phyloP scores from a whole-genome alignment of 2,113 vertebrate species.

The Podiceps cristatus region DNA sequence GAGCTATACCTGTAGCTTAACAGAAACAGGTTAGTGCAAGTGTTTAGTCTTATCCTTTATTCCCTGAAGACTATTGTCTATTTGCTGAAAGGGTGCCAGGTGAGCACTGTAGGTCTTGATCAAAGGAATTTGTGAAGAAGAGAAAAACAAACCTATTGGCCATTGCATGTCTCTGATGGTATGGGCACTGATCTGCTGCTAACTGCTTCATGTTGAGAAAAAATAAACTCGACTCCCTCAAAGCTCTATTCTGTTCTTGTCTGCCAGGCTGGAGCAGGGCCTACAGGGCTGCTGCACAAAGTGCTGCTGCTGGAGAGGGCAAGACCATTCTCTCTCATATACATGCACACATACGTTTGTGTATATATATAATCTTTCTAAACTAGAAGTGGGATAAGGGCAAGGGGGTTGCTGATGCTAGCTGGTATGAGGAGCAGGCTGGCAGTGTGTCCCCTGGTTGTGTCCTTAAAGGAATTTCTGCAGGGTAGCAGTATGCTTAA shows the following conservation, averaged over 20 bases:
- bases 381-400: neutral
- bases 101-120: neutral
- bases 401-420: neutral
- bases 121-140: neutral
- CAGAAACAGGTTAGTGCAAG: neutral
- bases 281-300: neutral
- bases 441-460: too few relatives aligned
- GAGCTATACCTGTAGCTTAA: neutral
- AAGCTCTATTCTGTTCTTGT: neutral
- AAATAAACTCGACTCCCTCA: too few relatives aligned
- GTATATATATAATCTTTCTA: neutral
- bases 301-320: neutral
- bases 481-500: neutral
- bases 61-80: neutral
- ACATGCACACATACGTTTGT: too few relatives aligned
- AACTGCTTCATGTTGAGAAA: neutral
- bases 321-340: too few relatives aligned
- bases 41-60: neutral
- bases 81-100: neutral
- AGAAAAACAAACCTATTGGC: neutral
- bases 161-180: neutral
- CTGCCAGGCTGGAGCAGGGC: neutral
- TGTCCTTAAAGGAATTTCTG: neutral
- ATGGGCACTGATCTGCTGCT: neutral
- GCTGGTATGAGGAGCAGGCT: neutral